Percentiles rank a stretch among this genome's conserved stretches.
Evolutionary conservation across 2,797 vertebrate species (phyloP).

Genomic region (Gallinago nigripennis): DNA sequence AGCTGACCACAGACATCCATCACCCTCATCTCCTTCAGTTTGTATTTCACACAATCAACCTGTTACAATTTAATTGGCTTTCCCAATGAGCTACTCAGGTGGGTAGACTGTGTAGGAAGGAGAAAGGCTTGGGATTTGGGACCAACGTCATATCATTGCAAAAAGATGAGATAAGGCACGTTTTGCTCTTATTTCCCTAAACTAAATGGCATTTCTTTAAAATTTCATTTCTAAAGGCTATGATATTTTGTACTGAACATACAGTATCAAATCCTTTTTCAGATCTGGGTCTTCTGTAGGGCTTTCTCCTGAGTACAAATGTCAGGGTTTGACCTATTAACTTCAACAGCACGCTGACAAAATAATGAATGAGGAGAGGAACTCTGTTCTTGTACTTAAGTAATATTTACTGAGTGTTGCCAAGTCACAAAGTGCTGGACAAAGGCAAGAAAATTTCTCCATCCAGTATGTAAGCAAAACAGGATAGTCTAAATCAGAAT

Average conservation of each 20-base stretch:
- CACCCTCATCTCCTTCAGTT: conserved; percentile 57
- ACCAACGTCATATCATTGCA: neutral
- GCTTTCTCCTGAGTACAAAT: neutral
- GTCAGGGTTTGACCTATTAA: conserved; percentile 8
- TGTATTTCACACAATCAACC: conserved; percentile 63
- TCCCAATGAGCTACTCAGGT: neutral
- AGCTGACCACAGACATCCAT: conserved; percentile 49
- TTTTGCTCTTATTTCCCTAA: neutral
- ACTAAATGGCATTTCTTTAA: neutral
- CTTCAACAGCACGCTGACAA: conserved; percentile 3
- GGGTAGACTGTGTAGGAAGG: neutral
- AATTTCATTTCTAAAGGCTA: neutral
- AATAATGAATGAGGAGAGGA: conserved; percentile 8
- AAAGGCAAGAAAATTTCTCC: neutral
- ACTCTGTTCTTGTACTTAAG: neutral
- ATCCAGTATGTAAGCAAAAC: neutral
- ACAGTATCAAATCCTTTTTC: neutral
- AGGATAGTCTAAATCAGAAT: neutral
- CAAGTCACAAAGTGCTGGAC: neutral
- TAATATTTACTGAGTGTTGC: neutral
- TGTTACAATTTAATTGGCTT: conserved; percentile 30
- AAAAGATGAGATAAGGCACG: neutral
- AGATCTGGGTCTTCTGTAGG: neutral
- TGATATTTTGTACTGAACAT: neutral
- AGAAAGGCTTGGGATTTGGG: neutral